A percentile compares a stretch with the other conserved stretches of the same genome.
These are phyloP conservation scores for Pseudopleuronectes americanus DNA, from an alignment of 2,797 vertebrate species.

Conservation along the genomic window DNA sequence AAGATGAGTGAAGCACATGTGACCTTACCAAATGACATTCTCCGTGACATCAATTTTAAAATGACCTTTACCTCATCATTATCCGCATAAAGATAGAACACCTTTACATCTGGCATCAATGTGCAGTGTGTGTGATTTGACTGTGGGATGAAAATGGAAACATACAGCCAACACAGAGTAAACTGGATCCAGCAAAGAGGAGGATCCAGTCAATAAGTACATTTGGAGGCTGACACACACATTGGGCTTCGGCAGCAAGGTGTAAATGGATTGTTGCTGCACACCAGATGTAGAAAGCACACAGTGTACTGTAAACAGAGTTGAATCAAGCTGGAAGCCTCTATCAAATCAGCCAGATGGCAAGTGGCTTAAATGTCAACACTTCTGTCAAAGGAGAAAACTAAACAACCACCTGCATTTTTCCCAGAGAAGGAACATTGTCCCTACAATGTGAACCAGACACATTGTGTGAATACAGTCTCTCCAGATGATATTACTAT, in stretches of 20 bases:
- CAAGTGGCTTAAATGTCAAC: not conserved
- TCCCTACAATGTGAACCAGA: not conserved
- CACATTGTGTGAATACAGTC: not conserved
- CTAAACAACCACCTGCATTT: not conserved
- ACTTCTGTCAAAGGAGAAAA: not conserved
- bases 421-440: not conserved
- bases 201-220: conserved; percentile 13
- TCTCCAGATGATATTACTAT: not conserved
- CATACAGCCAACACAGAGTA: not conserved
- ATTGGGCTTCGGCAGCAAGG: conserved; percentile 30
- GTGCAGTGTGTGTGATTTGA: not conserved
- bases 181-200: conserved; percentile 6
- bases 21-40: conserved; percentile 29
- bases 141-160: not conserved
- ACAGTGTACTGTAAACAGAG: conserved; percentile 14
- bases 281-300: conserved; percentile 20
- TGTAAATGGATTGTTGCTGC: conserved; percentile 17
- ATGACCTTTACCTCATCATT: conserved; percentile 21
- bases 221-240: conserved; percentile 2
- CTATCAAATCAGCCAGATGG: conserved; percentile 15
- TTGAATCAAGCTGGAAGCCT: conserved; percentile 14
- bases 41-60: not conserved
- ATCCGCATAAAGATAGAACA: not conserved
- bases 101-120: not conserved
- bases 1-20: not conserved